Conservation (phyloP, 2,797 vertebrate genomes). For the Podarcis siculus region DNA sequence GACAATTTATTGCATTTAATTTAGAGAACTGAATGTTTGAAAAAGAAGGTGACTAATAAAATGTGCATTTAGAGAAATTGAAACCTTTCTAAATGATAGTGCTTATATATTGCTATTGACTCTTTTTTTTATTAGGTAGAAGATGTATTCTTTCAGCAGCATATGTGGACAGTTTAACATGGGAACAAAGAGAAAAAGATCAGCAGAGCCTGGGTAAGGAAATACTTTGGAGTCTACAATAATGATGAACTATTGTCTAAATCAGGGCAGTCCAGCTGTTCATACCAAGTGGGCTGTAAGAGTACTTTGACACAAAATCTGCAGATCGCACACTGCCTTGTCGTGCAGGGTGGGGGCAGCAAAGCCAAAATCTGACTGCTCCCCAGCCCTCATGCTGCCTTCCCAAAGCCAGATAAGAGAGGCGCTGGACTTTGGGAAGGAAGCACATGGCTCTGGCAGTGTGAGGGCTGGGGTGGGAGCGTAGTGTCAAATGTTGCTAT, state of each 20-base stretch:
- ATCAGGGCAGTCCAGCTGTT: too few relatives aligned
- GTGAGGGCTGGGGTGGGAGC: too few relatives aligned
- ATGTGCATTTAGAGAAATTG: constrained; percentile 13
- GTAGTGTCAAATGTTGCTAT: too few relatives aligned
- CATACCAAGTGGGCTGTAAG: too few relatives aligned
- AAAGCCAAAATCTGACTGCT: too few relatives aligned
- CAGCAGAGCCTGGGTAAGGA: constrained; percentile 75
- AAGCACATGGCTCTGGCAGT: too few relatives aligned
- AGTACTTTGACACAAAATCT: too few relatives aligned
- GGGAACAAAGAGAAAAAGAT: constrained; percentile 81
- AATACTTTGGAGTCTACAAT: constrained; percentile 6
- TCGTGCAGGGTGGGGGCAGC: too few relatives aligned
- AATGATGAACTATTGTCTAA: neutral
- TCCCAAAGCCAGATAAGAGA: too few relatives aligned
- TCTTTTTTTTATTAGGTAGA: constrained; percentile 71
- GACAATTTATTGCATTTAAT: neutral
- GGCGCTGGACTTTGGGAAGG: too few relatives aligned
- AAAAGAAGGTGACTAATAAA: neutral
- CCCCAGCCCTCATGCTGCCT: too few relatives aligned
- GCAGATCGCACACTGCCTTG: too few relatives aligned
- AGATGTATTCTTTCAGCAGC: constrained; percentile 79
- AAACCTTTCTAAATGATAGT: neutral
- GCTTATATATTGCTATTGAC: neutral
- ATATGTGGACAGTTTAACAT: constrained; percentile 77
- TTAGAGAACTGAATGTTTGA: constrained; percentile 16